Percentiles rank a stretch among this genome's conserved stretches.
Evolutionary conservation across 2,888 invertebrate species (phyloP).

Genomic region (Apamea anceps): DNA sequence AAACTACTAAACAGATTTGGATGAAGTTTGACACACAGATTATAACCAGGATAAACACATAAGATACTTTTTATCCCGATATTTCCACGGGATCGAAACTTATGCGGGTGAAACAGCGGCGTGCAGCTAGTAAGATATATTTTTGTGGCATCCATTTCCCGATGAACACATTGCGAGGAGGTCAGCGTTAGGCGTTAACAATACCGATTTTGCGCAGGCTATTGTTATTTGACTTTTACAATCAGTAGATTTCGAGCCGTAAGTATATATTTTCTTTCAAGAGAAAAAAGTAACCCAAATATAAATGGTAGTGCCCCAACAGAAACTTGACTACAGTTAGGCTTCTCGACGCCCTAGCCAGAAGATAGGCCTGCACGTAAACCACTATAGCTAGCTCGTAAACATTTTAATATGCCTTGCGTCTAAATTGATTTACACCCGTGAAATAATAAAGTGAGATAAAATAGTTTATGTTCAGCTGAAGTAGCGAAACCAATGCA

Average conservation of each 20-base stretch:
- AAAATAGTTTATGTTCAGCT: slow-evolving; percentile 60
- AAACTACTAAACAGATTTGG: too few relatives aligned
- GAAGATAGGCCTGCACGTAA: not conserved
- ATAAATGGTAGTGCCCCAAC: not conserved
- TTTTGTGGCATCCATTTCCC: too few relatives aligned
- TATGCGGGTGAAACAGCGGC: too few relatives aligned
- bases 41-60: too few relatives aligned
- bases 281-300: not conserved
- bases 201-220: not conserved
- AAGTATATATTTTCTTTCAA: not conserved
- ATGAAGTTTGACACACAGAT: too few relatives aligned
- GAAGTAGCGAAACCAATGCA: slow-evolving; percentile 55
- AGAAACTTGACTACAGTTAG: not conserved
- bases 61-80: too few relatives aligned
- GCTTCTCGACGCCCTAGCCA: not conserved
- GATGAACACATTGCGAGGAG: too few relatives aligned
- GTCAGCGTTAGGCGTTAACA: too few relatives aligned
- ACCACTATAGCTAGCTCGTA: slow-evolving; percentile 6
- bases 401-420: slow-evolving; percentile 55
- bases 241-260: not conserved
- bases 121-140: too few relatives aligned
- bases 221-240: not conserved
- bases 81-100: too few relatives aligned
- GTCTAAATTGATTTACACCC: slow-evolving; percentile 53
- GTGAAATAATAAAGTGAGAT: slow-evolving; percentile 63